phyloP scores from a whole-genome alignment of 2,888 invertebrate genomes.

The Junonia oenone region DNA sequence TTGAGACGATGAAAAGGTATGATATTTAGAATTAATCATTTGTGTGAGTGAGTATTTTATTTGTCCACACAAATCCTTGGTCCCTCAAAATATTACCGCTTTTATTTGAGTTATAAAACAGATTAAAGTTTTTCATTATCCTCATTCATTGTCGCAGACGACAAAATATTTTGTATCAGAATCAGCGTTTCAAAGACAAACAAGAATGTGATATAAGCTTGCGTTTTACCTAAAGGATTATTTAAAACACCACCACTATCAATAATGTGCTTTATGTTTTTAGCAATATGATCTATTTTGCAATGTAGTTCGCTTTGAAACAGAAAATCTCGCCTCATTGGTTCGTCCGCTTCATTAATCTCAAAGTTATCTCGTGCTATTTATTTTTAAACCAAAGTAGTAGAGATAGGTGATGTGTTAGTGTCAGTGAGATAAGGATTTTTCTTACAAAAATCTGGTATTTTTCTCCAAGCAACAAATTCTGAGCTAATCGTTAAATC shows the following conservation, averaged over 20 bases:
- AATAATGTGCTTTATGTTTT: neutral
- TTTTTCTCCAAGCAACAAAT: too few species aligned
- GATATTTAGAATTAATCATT: too few species aligned
- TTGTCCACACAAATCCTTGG: too few species aligned
- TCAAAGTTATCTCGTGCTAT: conserved; percentile 18
- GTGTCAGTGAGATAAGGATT: neutral
- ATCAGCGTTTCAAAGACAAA: neutral
- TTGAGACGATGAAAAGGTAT: too few species aligned
- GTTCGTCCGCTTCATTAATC: conserved; percentile 24
- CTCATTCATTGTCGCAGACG: neutral
- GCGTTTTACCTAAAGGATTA: neutral
- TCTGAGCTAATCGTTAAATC: too few species aligned
- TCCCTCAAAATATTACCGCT: too few species aligned
- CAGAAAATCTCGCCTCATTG: conserved; percentile 20
- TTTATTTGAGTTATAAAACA: too few species aligned
- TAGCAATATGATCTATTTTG: neutral
- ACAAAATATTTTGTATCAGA: neutral
- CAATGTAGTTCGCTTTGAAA: neutral
- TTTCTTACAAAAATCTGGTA: neutral
- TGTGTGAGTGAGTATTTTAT: too few species aligned
- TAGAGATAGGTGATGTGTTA: neutral
- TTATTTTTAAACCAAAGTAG: conserved; percentile 16
- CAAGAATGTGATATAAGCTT: neutral
- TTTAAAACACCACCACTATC: neutral
- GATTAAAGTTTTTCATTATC: neutral